Percentiles rank a stretch among this genome's conserved stretches.
Conservation (phyloP, 2,113 vertebrate species). For the Lanius collurio region DNA sequence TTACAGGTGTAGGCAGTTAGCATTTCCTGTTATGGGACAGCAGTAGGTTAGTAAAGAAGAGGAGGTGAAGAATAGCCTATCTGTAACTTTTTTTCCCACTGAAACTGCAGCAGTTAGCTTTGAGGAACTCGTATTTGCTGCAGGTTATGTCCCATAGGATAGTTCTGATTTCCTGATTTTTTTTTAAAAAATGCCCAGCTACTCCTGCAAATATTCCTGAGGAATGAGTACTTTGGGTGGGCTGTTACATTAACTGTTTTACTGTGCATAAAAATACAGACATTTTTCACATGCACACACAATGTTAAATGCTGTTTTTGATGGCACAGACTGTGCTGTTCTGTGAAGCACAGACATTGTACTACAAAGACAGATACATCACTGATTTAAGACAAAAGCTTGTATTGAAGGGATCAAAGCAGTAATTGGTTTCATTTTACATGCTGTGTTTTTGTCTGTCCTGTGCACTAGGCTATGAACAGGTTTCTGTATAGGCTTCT, state of each 20-base stretch:
- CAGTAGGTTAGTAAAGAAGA: background rate
- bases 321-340: background rate
- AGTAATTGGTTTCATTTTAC: background rate
- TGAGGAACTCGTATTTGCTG: background rate
- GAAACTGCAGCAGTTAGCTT: background rate
- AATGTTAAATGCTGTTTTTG: background rate
- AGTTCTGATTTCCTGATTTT: background rate
- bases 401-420: background rate
- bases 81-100: background rate
- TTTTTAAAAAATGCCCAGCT: background rate
- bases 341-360: background rate
- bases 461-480: background rate
- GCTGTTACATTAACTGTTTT: background rate
- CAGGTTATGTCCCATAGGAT: background rate
- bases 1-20: background rate
- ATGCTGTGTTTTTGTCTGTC: background rate
- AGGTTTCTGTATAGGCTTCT: background rate
- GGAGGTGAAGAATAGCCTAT: background rate
- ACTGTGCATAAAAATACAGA: background rate
- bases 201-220: background rate
- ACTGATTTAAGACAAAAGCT: background rate
- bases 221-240: background rate
- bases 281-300: background rate
- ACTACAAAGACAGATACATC: background rate
- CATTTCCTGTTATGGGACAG: background rate